A percentile compares a stretch with the other conserved stretches of the same genome.
phyloP scores from a whole-genome alignment of 2,113 vertebrate genomes.

The Cebidichthys violaceus region DNA sequence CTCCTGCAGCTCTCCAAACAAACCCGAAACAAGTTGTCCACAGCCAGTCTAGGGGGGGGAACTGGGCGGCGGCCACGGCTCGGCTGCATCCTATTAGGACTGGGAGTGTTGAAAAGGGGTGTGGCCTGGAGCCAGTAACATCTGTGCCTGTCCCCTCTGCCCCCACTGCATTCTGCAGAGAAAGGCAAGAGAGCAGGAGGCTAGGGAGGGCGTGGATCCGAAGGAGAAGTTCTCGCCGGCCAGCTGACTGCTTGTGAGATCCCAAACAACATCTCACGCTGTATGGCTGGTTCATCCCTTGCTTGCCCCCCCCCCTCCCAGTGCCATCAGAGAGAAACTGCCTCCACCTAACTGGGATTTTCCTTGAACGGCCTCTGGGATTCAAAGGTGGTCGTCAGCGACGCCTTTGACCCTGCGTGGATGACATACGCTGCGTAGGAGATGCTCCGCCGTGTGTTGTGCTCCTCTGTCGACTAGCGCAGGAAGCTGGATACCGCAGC shows the following conservation, averaged over 20 bases:
- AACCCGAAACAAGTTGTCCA: constrained; percentile 68
- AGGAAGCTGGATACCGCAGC: constrained; percentile 69
- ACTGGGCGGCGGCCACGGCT: constrained; percentile 72
- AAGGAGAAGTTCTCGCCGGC: constrained; percentile 56
- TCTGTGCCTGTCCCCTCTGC: constrained; percentile 82
- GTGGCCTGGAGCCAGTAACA: constrained; percentile 81
- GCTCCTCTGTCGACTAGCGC: constrained; percentile 55
- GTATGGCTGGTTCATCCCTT: constrained; percentile 28
- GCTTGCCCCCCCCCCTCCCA: not conserved
- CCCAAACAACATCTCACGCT: constrained; percentile 41
- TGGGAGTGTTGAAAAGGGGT: constrained; percentile 83
- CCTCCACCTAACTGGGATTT: constrained; percentile 44
- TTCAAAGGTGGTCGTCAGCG: constrained; percentile 46
- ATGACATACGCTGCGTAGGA: constrained; percentile 55
- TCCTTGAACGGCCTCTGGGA: constrained; percentile 55
- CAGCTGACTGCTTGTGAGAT: constrained; percentile 63
- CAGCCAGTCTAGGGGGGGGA: constrained; percentile 20
- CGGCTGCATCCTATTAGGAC: constrained; percentile 80
- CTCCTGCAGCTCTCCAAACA: constrained; percentile 68
- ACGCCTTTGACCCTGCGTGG: constrained; percentile 56
- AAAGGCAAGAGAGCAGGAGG: constrained; percentile 60
- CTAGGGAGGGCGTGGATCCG: constrained; percentile 46
- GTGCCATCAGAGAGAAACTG: constrained; percentile 28
- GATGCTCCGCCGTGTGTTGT: constrained; percentile 53
- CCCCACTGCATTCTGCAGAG: constrained; percentile 75